Conservation (phyloP, 2,113 vertebrate genomes). For the Orientallactaga bullata region DNA sequence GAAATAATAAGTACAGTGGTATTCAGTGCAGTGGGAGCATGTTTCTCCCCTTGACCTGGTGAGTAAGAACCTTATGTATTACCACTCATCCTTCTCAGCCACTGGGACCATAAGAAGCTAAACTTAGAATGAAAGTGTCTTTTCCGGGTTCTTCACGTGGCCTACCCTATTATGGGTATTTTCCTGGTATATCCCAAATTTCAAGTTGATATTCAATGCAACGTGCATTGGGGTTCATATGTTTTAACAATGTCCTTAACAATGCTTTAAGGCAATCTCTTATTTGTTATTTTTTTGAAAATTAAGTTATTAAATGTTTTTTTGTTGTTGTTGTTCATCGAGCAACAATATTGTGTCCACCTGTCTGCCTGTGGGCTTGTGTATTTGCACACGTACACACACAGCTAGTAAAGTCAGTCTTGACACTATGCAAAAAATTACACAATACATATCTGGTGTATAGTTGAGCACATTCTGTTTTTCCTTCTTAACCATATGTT, state of each 20-base stretch:
- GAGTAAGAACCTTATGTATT: background rate
- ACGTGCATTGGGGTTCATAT: background rate
- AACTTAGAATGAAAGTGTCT: constrained; percentile 34
- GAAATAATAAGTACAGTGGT: background rate
- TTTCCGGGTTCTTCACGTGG: constrained; percentile 8
- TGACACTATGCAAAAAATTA: constrained; percentile 40
- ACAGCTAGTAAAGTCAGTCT: constrained; percentile 23
- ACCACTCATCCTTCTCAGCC: background rate
- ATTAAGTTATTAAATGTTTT: background rate
- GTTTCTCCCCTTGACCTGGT: background rate
- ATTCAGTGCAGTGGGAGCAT: background rate
- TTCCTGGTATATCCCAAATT: constrained; percentile 14
- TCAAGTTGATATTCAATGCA: background rate
- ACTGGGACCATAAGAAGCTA: constrained; percentile 8
- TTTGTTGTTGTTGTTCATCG: too few species aligned
- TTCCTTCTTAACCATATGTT: background rate
- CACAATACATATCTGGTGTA: background rate
- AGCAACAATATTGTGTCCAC: background rate
- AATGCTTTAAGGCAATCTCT: background rate
- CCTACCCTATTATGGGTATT: background rate
- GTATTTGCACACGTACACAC: background rate
- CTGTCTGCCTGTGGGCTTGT: background rate
- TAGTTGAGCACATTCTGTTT: constrained; percentile 26
- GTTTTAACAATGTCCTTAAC: constrained; percentile 24
- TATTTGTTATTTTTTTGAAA: constrained; percentile 44